Evolutionary conservation across 2,888 invertebrate genomes (phyloP).

Genomic region (Endomychus coccineus): DNA sequence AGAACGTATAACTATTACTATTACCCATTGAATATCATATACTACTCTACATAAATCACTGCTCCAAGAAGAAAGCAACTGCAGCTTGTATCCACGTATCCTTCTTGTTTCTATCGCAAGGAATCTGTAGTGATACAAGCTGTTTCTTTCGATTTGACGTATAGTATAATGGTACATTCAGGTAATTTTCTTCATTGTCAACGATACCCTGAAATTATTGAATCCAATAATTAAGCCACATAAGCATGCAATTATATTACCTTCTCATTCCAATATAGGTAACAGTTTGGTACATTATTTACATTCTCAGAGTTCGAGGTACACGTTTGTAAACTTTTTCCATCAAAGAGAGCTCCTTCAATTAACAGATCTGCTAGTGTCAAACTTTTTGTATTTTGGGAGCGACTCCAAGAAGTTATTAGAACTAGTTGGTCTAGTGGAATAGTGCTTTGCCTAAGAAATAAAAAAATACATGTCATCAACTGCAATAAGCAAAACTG

Average conservation of each 20-base stretch:
- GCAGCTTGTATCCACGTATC: slow-evolving; percentile 57
- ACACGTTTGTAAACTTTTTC: slow-evolving; percentile 49
- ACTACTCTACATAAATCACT: too few relatives aligned
- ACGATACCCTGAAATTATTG: slow-evolving; percentile 28
- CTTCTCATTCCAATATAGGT: slow-evolving; percentile 55
- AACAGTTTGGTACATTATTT: slow-evolving; percentile 51
- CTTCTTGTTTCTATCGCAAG: slow-evolving; percentile 37
- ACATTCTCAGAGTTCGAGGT: slow-evolving; percentile 53
- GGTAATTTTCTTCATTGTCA: slow-evolving; percentile 8
- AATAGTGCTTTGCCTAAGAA: slow-evolving; percentile 28
- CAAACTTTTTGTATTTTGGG: slow-evolving; percentile 33
- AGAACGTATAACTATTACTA: too few relatives aligned
- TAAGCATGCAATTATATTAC: too few relatives aligned
- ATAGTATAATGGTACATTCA: slow-evolving; percentile 36
- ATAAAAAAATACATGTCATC: slow-evolving; percentile 5
- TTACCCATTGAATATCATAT: too few relatives aligned
- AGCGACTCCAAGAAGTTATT: slow-evolving; percentile 36
- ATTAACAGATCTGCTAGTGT: slow-evolving; percentile 53
- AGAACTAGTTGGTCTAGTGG: slow-evolving; percentile 37
- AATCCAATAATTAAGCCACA: too few relatives aligned
- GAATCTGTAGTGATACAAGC: slow-evolving; percentile 34
- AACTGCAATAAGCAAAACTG: background rate
- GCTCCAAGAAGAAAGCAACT: slow-evolving; percentile 53
- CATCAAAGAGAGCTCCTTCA: slow-evolving; percentile 61
- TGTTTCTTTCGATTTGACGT: slow-evolving; percentile 34